A percentile compares a stretch with the other conserved stretches of the same genome.
Conservation (phyloP, 2,797 vertebrate genomes). For the Cephalopachus bancanus region DNA sequence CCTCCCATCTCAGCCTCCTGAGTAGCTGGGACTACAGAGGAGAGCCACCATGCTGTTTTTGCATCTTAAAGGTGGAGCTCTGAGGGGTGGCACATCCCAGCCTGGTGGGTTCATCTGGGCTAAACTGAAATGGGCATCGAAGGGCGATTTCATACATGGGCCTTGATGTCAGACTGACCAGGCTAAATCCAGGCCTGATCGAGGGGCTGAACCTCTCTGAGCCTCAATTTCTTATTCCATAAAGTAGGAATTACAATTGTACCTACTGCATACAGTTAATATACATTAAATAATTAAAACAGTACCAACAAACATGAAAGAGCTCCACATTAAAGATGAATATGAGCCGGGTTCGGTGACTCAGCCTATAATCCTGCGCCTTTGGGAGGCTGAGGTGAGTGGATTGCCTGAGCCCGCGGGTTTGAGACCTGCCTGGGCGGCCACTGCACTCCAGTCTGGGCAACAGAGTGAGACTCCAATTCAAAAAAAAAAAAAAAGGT, state of each 20-base stretch:
- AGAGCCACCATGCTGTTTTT: not conserved
- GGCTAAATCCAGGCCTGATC: not conserved
- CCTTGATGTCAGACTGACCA: not conserved
- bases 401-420: no score
- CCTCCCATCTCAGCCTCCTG: not conserved
- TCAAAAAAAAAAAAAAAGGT: no score
- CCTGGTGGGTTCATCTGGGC: not conserved
- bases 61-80: not conserved
- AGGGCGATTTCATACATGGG: no score
- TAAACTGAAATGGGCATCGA: fast-evolving
- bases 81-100: no score
- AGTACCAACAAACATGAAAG: not conserved
- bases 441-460: no score
- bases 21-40: not conserved
- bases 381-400: no score
- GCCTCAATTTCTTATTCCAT: not conserved
- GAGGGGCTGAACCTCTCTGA: not conserved
- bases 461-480: no score
- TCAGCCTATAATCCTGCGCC: no score
- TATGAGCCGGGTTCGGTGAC: no score
- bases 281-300: not conserved
- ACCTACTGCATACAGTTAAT: not conserved
- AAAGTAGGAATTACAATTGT: not conserved
- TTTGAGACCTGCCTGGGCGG: no score
- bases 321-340: not conserved